phyloP scores from a whole-genome alignment of 2,888 invertebrate species.

The Andrena flavipes region DNA sequence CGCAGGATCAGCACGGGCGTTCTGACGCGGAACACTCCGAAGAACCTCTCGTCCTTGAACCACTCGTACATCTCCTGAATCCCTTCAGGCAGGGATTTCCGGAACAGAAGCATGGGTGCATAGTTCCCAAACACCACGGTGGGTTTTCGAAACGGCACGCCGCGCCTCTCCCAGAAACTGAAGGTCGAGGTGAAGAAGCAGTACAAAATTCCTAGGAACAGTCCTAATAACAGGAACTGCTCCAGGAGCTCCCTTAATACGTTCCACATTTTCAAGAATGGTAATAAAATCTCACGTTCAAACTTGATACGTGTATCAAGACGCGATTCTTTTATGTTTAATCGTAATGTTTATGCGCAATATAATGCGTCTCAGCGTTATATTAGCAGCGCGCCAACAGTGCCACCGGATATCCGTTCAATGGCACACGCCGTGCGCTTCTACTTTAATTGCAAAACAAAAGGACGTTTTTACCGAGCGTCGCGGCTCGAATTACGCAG shows the following conservation, averaged over 20 bases:
- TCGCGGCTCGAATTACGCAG: conserved; percentile 20
- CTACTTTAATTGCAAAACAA: conserved; percentile 22
- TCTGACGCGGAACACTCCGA: conserved; percentile 80
- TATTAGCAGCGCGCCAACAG: too few relatives aligned
- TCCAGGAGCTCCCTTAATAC: conserved; percentile 48
- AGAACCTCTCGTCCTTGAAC: conserved; percentile 78
- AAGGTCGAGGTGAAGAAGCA: conserved; percentile 79
- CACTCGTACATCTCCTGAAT: conserved; percentile 81
- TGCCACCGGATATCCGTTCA: conserved; percentile 27
- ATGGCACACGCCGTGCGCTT: conserved; percentile 16
- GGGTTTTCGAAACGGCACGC: conserved; percentile 79
- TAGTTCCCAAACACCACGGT: conserved; percentile 80
- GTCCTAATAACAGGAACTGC: conserved; percentile 62
- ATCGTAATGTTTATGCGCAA: not conserved
- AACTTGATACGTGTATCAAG: not conserved
- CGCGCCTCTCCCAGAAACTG: conserved; percentile 78
- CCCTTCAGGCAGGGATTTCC: conserved; percentile 78
- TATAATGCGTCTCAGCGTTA: not conserved
- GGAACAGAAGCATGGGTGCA: conserved; percentile 75
- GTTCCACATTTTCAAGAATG: conserved; percentile 53
- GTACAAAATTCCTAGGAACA: conserved; percentile 71
- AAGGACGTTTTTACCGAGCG: not conserved
- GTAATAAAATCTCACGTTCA: not conserved
- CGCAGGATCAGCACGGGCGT: conserved; percentile 79
- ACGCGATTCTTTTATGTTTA: not conserved